Evolutionary conservation across 2,888 invertebrate genomes (phyloP), one percentile per base, ranked within the genome.

Genomic region (Timandra comae): DNA sequence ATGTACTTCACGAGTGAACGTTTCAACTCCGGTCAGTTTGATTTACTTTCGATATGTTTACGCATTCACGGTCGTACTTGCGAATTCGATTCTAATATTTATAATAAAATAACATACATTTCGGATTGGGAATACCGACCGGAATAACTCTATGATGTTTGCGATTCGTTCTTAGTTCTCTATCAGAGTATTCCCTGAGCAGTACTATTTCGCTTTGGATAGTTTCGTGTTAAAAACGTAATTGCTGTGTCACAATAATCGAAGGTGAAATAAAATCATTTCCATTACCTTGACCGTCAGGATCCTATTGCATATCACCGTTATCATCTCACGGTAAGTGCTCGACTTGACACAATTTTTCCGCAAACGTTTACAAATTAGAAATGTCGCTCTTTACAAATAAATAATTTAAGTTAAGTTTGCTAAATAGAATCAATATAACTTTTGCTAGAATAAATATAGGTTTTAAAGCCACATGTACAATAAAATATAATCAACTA

Each of bases 31-130:
- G 61, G 46, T 6, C 60, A 54, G 56, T 59, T 74, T 76, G 76
- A 79, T 80, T 81, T 80, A 80, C 74, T 73, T 69, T 63, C 57
- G 56, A 66, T 60, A 59, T 71, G 68, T 80, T 77, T 75, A 75
- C 71, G 66, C 51, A 57, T 57, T 53, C 61, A 56, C 77, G 72
- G 74, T 73, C 76, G 79, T 71, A 62, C 74, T 72, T 63, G 62
- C 61, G 63, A 67, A 66, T 63, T 63, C 59, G 52, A 51, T 59
- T 65, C 51, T 63, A 58, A 63, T 64, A 66, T 68, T 65, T 67
- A 59, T 54, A 59, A 62, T 65, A 66, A 64, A 63, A 54, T 61
- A 60, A 61, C 57, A 56, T 54, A 56, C 56, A 61, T 57, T 24
- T 57, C 46, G 47, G 46, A 48, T 60, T 52, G 56, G 56, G 60